Evolutionary conservation across 2,113 vertebrate genomes (phyloP).

Genomic region (Nothocercus julius): DNA sequence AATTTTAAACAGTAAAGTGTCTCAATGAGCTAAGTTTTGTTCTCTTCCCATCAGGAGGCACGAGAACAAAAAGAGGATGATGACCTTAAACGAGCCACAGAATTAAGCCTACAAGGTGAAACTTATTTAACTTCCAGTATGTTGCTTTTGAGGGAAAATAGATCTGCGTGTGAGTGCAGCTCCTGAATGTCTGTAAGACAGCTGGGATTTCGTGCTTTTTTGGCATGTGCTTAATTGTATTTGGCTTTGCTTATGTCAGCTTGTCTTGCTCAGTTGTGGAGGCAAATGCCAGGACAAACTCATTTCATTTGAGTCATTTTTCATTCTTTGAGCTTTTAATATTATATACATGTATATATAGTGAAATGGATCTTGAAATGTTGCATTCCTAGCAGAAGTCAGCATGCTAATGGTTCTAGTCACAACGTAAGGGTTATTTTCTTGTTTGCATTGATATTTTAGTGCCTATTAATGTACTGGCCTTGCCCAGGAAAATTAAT

Average conservation of each 20-base stretch:
- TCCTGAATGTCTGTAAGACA: not conserved
- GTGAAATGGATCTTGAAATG: not conserved
- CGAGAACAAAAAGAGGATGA: slow-evolving; percentile 97
- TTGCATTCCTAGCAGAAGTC: not conserved
- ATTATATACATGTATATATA: not conserved
- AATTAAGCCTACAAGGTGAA: slow-evolving; percentile 97
- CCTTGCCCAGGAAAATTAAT: not conserved
- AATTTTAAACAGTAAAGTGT: slow-evolving; percentile 62
- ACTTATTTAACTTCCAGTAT: not conserved
- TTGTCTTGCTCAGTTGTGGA: not conserved
- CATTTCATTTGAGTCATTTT: too few species aligned
- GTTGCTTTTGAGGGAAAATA: slow-evolving; percentile 16
- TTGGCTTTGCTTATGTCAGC: slow-evolving; percentile 4
- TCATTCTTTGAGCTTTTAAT: not conserved
- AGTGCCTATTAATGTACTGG: not conserved
- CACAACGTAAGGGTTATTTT: not conserved
- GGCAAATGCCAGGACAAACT: slow-evolving; percentile 15
- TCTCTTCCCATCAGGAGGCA: slow-evolving; percentile 85
- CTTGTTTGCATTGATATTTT: not conserved
- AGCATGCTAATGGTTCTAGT: not conserved
- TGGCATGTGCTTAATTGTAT: not conserved
- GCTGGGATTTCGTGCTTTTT: slow-evolving; percentile 5
- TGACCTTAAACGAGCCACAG: slow-evolving; percentile 96
- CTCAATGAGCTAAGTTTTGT: slow-evolving; percentile 66
- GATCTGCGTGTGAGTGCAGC: not conserved